A percentile compares a stretch with the other conserved stretches of the same genome.
Evolutionary conservation across 2,113 vertebrate species (phyloP).

Genomic region (Saguinus imperator): DNA sequence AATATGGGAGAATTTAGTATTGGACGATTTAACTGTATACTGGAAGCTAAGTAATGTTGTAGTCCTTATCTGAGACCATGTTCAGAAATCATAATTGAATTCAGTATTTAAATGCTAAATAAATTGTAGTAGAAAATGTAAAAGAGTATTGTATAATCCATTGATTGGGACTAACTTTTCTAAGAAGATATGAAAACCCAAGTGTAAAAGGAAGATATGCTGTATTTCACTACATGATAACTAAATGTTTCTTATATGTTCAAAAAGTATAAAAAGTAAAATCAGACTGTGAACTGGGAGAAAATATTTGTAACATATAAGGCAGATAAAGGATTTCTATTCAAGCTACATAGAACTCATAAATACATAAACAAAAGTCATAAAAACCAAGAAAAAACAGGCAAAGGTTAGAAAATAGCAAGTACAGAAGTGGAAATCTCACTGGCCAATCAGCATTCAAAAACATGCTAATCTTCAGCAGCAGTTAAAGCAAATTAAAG

Average conservation of each 20-base stretch:
- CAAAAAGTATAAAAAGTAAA: neutral
- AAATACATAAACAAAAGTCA: neutral
- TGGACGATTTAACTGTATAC: neutral
- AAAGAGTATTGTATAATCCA: neutral
- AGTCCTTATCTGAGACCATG: neutral
- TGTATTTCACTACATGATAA: neutral
- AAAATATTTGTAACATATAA: neutral
- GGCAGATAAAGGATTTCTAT: neutral
- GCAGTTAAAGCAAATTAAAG: neutral
- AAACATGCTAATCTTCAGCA: neutral
- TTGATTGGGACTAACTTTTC: neutral
- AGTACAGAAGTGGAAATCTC: neutral
- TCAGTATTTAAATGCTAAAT: neutral
- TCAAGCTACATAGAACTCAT: neutral
- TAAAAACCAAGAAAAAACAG: neutral
- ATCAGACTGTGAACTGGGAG: neutral
- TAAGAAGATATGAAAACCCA: neutral
- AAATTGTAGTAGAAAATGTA: neutral
- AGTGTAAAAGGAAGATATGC: neutral
- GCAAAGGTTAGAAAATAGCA: neutral
- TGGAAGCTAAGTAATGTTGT: neutral
- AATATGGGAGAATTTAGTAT: neutral
- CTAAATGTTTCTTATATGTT: constrained; percentile 14
- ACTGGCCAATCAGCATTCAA: neutral
- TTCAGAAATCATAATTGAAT: neutral